phyloP scores from a whole-genome alignment of 2,888 invertebrate genomes.

The Agrilus mali region DNA sequence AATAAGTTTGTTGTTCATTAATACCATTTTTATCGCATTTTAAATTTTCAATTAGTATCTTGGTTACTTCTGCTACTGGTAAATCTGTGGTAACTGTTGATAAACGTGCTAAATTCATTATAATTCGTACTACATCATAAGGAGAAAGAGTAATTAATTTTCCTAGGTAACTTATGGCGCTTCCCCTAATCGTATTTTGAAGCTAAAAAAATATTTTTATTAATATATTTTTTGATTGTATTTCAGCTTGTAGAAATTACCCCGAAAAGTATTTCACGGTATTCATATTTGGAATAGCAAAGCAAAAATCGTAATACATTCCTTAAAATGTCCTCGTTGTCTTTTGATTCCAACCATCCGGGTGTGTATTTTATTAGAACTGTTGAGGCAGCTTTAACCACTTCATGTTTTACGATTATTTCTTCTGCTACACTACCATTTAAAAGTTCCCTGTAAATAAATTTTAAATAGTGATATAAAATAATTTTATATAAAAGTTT shows the following conservation, averaged over 20 bases:
- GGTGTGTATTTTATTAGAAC: slow-evolving; percentile 27
- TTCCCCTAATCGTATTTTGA: slow-evolving; percentile 24
- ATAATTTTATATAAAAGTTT: not conserved
- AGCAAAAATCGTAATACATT: slow-evolving; percentile 25
- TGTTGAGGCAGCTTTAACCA: slow-evolving; percentile 23
- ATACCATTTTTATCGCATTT: slow-evolving; percentile 5
- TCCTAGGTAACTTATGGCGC: slow-evolving; percentile 23
- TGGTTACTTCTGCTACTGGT: slow-evolving; percentile 25
- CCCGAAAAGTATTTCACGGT: slow-evolving; percentile 21
- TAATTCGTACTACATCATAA: slow-evolving; percentile 26
- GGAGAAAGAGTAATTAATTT: slow-evolving; percentile 25
- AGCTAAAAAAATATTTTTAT: slow-evolving; percentile 16
- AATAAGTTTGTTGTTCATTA: slow-evolving; percentile 5
- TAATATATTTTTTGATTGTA: no score
- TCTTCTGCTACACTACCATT: slow-evolving; percentile 18
- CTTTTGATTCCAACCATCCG: slow-evolving; percentile 22
- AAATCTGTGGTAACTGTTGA: slow-evolving; percentile 26
- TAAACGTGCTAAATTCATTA: slow-evolving; percentile 25
- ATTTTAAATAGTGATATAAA: not conserved
- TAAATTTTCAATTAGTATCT: slow-evolving; percentile 21
- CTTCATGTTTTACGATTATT: slow-evolving; percentile 19
- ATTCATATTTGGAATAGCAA: slow-evolving; percentile 24
- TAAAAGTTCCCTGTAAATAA: slow-evolving; percentile 20
- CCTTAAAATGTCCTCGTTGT: slow-evolving; percentile 22
- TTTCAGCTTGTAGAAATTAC: slow-evolving; percentile 10